A percentile compares a stretch with the other conserved stretches of the same genome.
phyloP scores from a whole-genome alignment of 1,140 invertebrate species.

The Yoshiicerus persimilis region DNA sequence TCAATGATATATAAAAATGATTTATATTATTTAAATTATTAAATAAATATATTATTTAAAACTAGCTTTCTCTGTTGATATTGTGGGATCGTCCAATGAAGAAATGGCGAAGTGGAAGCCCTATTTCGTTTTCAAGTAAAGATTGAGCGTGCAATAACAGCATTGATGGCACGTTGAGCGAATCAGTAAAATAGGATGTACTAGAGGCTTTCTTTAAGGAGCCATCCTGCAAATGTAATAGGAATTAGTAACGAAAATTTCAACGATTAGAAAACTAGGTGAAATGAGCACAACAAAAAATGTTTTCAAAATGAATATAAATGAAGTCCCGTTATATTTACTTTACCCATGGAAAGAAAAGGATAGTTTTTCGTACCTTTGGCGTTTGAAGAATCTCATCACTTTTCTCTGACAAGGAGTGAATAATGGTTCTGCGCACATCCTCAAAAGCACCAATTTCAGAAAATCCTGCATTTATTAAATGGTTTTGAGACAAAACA shows the following conservation, averaged over 20 bases:
- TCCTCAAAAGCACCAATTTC: conserved; percentile 41
- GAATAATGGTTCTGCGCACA: conserved; percentile 32
- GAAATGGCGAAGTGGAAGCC: conserved; percentile 37
- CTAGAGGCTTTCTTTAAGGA: neutral
- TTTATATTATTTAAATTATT: no score
- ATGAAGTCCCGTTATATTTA: no score
- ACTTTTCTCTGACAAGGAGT: conserved; percentile 28
- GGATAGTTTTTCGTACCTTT: conserved; percentile 31
- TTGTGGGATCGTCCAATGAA: conserved; percentile 40
- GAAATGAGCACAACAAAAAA: no score
- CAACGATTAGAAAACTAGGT: no score
- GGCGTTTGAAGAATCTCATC: conserved; percentile 37
- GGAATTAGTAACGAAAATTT: no score
- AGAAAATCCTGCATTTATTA: conserved; percentile 29
- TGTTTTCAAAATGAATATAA: no score
- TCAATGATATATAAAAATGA: no score
- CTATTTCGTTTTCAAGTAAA: neutral
- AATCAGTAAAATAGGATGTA: conserved; percentile 41
- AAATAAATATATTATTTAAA: no score
- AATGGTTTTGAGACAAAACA: conserved; percentile 20
- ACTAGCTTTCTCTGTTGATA: neutral
- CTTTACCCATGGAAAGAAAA: neutral
- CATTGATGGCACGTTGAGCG: conserved; percentile 34
- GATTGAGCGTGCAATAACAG: conserved; percentile 38
- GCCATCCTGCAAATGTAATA: neutral